A percentile compares a stretch with the other conserved stretches of the same genome.
Conservation (phyloP, 2,113 vertebrate genomes). For the Caretta caretta region DNA sequence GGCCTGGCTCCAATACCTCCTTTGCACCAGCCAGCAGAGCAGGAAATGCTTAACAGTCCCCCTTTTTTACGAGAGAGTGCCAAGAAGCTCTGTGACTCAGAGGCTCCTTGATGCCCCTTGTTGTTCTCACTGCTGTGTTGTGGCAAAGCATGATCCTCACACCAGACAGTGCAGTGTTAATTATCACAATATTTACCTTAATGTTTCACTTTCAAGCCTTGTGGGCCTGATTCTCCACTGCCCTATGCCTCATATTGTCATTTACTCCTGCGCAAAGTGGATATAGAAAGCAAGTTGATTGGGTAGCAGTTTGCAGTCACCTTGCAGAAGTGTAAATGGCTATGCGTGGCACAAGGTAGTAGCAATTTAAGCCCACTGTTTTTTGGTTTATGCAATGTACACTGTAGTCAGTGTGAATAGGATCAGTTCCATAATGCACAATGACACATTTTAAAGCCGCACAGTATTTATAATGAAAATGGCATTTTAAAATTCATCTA, state of each 20-base stretch:
- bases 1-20: background rate
- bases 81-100: background rate
- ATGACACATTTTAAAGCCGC: conserved; percentile 31
- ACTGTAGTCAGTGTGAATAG: conserved; percentile 26
- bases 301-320: conserved; percentile 57
- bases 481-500: background rate
- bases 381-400: background rate
- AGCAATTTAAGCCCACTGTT: conserved; percentile 17
- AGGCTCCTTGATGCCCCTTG: background rate
- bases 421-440: conserved; percentile 25
- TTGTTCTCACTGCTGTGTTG: background rate
- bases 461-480: background rate
- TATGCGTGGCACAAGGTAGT: conserved; percentile 37
- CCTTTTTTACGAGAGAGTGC: background rate
- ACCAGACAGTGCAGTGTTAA: background rate
- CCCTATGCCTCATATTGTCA: conserved; percentile 42
- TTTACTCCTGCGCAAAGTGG: conserved; percentile 40
- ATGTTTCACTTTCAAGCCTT: background rate
- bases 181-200: background rate
- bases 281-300: conserved; percentile 57
- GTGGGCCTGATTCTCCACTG: background rate
- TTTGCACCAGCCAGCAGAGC: background rate
- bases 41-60: background rate
- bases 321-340: conserved; percentile 52
- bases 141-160: background rate